Base-by-base conservation (phyloP, 2,113 vertebrate species). In the western clawed frog (Xenopus tropicalis) region DNA sequence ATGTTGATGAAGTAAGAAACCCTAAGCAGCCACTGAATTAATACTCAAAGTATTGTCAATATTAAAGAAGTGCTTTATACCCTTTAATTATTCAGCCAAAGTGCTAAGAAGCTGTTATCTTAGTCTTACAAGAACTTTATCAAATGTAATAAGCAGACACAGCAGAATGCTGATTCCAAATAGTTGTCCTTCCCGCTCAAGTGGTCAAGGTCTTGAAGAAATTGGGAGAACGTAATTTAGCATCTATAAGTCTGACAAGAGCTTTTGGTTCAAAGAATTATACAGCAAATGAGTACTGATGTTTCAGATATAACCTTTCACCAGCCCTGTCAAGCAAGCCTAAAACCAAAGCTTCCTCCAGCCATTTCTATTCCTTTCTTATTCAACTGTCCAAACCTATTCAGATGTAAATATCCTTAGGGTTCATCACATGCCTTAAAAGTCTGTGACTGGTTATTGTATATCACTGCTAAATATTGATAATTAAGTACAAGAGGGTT, bases 241-340 rank as follows among this genome's bases (percentile, higher is more conserved):
- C 10, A 54, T 54, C 5, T 17, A 48, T 48, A 17, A 48, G 25
- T 43, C 62, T 72, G 71, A 56, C 71, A 72, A 13, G 42, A 66
- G 51, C 13, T 44, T 1, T 20, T 56, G n/a, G 14, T 48, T 14
- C 2, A 3, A 21, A 69, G 54, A 79, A 70, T 75, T 70, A 63
- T 21, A 58, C 69, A 67, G 66, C 74, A 76, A 83, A 79, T 81
- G 37, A 22, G 61, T 52, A 58, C 52, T 80, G 81, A 85, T 79
- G 62, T 74, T 73, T 74, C 63, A 11, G 65, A 71, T 77, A 11
- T 61, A 66, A 73, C 62, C 76, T 56, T 70, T 70, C 78, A 58
- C 72, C 23, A 48, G 11, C 52, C 44, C 67, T 37, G 68, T 77
- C 77, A 76, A 42, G 1, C 58, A 68, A 12, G 66, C 61, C 67